Conservation (phyloP, 2,797 vertebrate species). For the Paguma larvata region DNA sequence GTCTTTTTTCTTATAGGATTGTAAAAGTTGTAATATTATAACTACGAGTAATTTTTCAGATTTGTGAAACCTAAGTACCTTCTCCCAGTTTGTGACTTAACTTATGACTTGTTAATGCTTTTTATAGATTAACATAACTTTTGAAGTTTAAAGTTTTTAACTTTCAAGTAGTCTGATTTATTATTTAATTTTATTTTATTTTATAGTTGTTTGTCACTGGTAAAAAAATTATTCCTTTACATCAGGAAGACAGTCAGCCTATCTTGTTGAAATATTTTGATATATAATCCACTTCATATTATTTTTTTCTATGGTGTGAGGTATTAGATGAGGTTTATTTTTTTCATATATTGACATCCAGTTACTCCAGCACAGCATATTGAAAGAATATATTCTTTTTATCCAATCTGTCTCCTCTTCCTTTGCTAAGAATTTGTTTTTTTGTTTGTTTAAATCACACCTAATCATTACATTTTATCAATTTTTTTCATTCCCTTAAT, state of each 20-base stretch:
- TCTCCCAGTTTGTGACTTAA: neutral
- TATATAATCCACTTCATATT: neutral
- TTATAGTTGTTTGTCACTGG: conserved; percentile 62
- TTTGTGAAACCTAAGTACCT: neutral
- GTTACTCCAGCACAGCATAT: neutral
- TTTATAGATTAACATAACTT: neutral
- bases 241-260: neutral
- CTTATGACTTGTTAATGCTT: neutral
- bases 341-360: neutral
- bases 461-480: neutral
- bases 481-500: neutral
- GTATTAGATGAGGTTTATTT: neutral
- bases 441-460: neutral
- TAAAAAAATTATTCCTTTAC: neutral
- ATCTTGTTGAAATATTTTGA: neutral
- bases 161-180: conserved; percentile 68
- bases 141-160: neutral
- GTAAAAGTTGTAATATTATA: neutral
- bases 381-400: neutral
- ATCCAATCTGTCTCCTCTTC: neutral
- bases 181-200: conserved; percentile 71
- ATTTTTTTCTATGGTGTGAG: neutral
- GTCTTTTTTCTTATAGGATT: neutral
- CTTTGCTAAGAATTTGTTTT: neutral
- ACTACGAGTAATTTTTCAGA: neutral